phyloP scores from a whole-genome alignment of 1,140 invertebrate species.

The Microplitis demolitor region DNA sequence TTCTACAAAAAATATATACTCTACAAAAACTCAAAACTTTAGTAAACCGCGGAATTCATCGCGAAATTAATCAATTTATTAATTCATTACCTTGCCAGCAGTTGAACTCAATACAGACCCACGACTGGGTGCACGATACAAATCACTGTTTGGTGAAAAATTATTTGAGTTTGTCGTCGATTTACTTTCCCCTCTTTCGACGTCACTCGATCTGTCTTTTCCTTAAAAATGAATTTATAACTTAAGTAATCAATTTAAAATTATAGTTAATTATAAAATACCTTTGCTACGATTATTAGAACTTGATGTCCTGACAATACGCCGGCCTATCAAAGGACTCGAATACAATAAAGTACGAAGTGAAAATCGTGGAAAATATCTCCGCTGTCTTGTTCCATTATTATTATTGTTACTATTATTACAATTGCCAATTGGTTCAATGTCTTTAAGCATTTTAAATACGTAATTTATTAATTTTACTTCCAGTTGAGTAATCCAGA shows the following conservation, averaged over 20 bases:
- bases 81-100: conserved; percentile 45
- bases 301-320: conserved; percentile 51
- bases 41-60: too few species aligned
- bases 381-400: conserved; percentile 44
- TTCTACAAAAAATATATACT: too few species aligned
- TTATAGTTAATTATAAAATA: conserved; percentile 34
- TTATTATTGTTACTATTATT: conserved; percentile 50
- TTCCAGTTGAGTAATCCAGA: too few species aligned
- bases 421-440: conserved; percentile 44
- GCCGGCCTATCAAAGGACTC: conserved; percentile 60
- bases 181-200: conserved; percentile 56
- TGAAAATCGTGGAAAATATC: conserved; percentile 60
- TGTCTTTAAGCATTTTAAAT: conserved; percentile 54
- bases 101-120: conserved; percentile 51
- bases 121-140: conserved; percentile 58
- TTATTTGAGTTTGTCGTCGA: conserved; percentile 51
- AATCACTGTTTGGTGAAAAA: conserved; percentile 52
- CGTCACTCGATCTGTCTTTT: conserved; percentile 50
- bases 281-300: conserved; percentile 43
- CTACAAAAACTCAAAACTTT: too few species aligned
- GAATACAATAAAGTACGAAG: conserved; percentile 61
- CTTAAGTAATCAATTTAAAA: neutral
- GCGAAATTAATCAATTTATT: too few species aligned
- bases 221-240: conserved; percentile 34
- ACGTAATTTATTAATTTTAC: too few species aligned